Evolutionary conservation across 2,797 vertebrate genomes (phyloP), one percentile per base, ranked within the genome.

Genomic region (Scyliorhinus canicula): DNA sequence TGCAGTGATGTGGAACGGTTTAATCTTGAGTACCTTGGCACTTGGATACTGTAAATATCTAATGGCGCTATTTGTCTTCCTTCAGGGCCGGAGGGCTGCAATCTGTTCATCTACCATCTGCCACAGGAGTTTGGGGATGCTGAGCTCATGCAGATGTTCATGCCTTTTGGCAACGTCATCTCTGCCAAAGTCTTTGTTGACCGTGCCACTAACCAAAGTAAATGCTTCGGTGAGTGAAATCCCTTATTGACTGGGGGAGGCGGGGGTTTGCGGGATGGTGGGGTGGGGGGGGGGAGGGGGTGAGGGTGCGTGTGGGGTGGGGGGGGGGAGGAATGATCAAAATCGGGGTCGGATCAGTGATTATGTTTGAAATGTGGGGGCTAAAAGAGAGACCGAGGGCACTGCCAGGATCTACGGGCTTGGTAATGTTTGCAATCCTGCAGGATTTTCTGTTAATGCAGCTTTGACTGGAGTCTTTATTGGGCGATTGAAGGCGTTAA

Each of bases 111-210:
- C 90, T 95, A 95, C 95, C 95, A 95, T 77, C 95, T 95, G 95
- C 95, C 95, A 14, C 97, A 98, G 97, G 97, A 98, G 97, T 98
- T 98, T 95, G 97, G 97, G 95, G 97, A 98, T 0, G 97, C 97
- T 0, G 97, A 98, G 96, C 97, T 98, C 96, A 97, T 97, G 11
- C 97, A 98, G 96, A 98, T 97, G 96, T 98, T 98, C 95, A 96
- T 98, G 96, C 97, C 97, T 95, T 98, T 98, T 0, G 97, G 97
- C 97, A 97, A 97, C 0, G 97, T 98, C 95, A 97, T 98, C 97
- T 98, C 97, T 96, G 97, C 97, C 97, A 98, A 98, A 97, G 97
- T 98, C 95, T 98, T 98, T 96, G 97, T 98, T 96, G 97, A 98
- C 95, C 97, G 97, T 96, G 97, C 97, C 96, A 98, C 97, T 95